Percentiles rank a stretch among this genome's conserved stretches.
Conservation (phyloP, 2,888 invertebrate species). For the Agrenia bidenticulata region DNA sequence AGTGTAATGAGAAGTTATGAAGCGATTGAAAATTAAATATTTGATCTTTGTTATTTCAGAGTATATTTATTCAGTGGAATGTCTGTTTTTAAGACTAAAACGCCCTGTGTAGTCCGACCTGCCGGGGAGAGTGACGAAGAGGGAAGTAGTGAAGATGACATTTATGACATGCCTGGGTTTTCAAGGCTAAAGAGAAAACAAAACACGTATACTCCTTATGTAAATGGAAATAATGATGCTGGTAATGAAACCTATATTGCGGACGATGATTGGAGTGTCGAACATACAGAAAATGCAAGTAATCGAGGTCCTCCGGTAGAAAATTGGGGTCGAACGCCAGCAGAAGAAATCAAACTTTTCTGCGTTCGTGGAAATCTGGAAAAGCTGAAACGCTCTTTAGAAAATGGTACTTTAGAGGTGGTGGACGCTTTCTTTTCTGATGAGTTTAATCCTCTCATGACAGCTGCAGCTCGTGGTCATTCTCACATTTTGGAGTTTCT, state of each 20-base stretch:
- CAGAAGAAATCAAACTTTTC: constrained; percentile 15
- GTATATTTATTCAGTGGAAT: too few species aligned
- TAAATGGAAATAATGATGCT: neutral
- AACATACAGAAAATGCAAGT: neutral
- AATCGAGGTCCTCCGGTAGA: neutral
- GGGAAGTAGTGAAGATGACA: neutral
- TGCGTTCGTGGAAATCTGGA: constrained; percentile 25
- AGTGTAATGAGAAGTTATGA: too few species aligned
- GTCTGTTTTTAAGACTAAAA: neutral
- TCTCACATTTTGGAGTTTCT: constrained; percentile 22
- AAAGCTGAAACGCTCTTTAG: constrained; percentile 17
- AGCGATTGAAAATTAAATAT: too few species aligned
- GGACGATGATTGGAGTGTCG: constrained; percentile 4
- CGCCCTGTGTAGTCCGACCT: constrained; percentile 3
- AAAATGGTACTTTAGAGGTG: neutral
- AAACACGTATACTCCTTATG: neutral
- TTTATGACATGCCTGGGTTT: constrained; percentile 13
- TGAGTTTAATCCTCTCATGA: constrained; percentile 23
- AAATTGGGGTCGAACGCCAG: neutral
- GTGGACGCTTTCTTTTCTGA: constrained; percentile 14
- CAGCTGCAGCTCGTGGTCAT: constrained; percentile 11
- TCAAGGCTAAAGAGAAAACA: neutral
- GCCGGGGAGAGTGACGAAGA: constrained; percentile 25
- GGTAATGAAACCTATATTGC: constrained; percentile 5
- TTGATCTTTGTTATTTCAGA: too few species aligned